Evolutionary conservation across 2,113 vertebrate species (phyloP), one percentile per base, ranked within the genome.

Genomic region (Salvelinus alpinus): DNA sequence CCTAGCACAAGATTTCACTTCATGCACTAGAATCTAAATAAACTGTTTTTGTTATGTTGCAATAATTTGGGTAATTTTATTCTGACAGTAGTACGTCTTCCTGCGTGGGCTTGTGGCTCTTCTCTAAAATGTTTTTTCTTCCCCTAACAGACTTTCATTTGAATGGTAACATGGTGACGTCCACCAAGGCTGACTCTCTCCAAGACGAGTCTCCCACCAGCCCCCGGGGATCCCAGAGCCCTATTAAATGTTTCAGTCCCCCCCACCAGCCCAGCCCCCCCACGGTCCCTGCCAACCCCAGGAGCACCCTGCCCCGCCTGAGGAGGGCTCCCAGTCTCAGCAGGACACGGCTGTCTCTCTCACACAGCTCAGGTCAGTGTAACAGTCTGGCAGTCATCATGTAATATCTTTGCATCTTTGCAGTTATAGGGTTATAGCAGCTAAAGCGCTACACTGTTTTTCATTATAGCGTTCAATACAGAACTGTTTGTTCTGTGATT

Each of bases 301-400:
- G 86, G 79, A 54, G 51, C 51, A 88, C 87, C 25, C 16, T 44
- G 13, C 80, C 89, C 11, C 84, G 91, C 1, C 64, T 95, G 3
- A 94, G 92, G 78, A 93, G 90, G 83, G 86, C 92, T 0, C 85
- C 92, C 1, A 95, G 91, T 88, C 86, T 96, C 75, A 95, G 84
- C 86, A 92, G 91, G 65, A 84, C 89, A 0, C 83, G 76, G 11
- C 88, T 88, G 1, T 84, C 88, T 0, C 70, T 86, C 20, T 90
- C 90, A 62, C 89, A 92, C 76, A 91, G 89, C 87, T 91, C 92
- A 84, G 93, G 93, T 94, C 13, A 77, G 90, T 81, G 9, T 14
- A 25, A 12, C 11, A 34, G 25, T 38, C 20, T 44, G 51, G 16
- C 16, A 16, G 51, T 54, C 51, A 54, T 54, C 48, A 54, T 54